phyloP scores from a whole-genome alignment of 2,797 vertebrate species.

The Pseudochirops corinnae region DNA sequence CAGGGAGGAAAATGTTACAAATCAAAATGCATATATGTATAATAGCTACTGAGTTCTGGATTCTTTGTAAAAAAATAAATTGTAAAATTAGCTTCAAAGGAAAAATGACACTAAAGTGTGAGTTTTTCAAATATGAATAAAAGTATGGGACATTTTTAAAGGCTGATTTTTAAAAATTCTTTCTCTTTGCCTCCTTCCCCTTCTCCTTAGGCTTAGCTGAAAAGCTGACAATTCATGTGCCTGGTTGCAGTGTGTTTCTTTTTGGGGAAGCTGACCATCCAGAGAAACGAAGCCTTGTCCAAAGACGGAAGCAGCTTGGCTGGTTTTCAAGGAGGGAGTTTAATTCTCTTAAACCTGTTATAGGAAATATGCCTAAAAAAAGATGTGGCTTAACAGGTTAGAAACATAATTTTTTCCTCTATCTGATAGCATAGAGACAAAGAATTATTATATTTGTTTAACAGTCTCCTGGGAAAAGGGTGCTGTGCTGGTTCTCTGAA shows the following conservation, averaged over 20 bases:
- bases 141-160: background rate
- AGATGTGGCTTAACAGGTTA: conserved; percentile 88
- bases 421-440: background rate
- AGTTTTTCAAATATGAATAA: conserved; percentile 31
- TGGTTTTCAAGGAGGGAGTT: conserved; percentile 86
- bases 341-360: conserved; percentile 80
- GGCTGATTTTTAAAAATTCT: background rate
- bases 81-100: conserved; percentile 18
- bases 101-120: conserved; percentile 45
- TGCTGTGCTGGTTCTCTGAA: background rate
- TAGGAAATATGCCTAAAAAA: conserved; percentile 81
- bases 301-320: conserved; percentile 88
- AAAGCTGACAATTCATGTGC: conserved; percentile 82
- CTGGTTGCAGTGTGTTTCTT: conserved; percentile 87
- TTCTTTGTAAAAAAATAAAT: conserved; percentile 2
- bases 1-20: background rate
- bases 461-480: background rate
- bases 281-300: conserved; percentile 84
- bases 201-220: conserved; percentile 82
- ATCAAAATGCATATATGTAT: background rate
- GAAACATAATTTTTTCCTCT: conserved; percentile 24
- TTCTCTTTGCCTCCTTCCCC: background rate
- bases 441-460: background rate
- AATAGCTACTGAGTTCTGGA: conserved; percentile 1
- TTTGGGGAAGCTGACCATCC: conserved; percentile 88